These are phyloP conservation scores for Diloba caeruleocephala DNA, from an alignment of 2,888 invertebrate species.

Conservation along the genomic window DNA sequence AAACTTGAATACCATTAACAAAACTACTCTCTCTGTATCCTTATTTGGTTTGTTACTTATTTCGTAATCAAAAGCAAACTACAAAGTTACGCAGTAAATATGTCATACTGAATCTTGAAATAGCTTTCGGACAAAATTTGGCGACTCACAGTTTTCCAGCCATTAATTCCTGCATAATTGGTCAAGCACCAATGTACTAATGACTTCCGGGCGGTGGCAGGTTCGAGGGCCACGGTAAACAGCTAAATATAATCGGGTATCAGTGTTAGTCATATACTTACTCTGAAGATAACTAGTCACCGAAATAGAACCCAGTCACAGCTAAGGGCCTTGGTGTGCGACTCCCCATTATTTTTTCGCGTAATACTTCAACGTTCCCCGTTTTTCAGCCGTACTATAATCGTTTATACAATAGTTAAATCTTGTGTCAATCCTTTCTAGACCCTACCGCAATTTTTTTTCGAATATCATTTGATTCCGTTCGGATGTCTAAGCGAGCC, in stretches of 20 bases:
- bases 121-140: slow-evolving; percentile 42
- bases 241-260: slow-evolving; percentile 69
- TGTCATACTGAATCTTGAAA: slow-evolving; percentile 27
- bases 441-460: too few relatives aligned
- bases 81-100: slow-evolving; percentile 23
- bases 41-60: slow-evolving; percentile 20
- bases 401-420: too few relatives aligned
- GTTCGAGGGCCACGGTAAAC: slow-evolving; percentile 59
- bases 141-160: slow-evolving; percentile 63
- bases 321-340: slow-evolving; percentile 60
- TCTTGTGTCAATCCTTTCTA: too few relatives aligned
- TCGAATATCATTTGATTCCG: slow-evolving; percentile 4
- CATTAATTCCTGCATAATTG: slow-evolving; percentile 72
- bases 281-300: slow-evolving; percentile 50
- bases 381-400: too few relatives aligned
- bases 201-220: slow-evolving; percentile 73
- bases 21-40: slow-evolving; percentile 17
- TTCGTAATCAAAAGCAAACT: slow-evolving; percentile 32
- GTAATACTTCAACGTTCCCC: slow-evolving; percentile 20
- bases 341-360: slow-evolving; percentile 49
- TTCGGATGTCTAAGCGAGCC: slow-evolving; percentile 15
- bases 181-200: slow-evolving; percentile 71
- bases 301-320: slow-evolving; percentile 60
- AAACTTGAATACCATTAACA: slow-evolving; percentile 13
- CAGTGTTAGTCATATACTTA: slow-evolving; percentile 57